Evolutionary conservation across 2,888 invertebrate genomes (phyloP), one percentile per base, ranked within the genome.

Genomic region (Spilosoma lubricipeda): DNA sequence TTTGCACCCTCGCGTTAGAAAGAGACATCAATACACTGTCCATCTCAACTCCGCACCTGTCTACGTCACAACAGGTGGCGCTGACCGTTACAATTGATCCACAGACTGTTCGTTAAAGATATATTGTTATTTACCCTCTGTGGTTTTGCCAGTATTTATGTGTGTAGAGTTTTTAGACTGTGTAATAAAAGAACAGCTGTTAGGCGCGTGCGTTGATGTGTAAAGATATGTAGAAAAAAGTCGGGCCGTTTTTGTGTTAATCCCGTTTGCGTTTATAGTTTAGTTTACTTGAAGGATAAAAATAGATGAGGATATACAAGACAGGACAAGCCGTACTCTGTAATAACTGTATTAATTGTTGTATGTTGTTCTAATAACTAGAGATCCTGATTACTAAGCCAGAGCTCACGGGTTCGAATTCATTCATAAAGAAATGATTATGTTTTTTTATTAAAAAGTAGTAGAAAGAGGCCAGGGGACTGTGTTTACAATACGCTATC

Each of bases 41-140:
- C 78, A 66, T 81, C 72, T 64, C 81, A 74, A 72, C 69, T 20
- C 56, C 71, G 76, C 90, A 91, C 91, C 92, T 92, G 92, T 91
- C 87, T 84, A 89, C 88, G 87, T 88, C 88, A 90, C 79, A 86
- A 89, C 92, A 91, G 91, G 92, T 91, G 92, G 82, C 65, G 7
- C 0, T 4, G 78, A 89, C 93, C 89, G 91, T 90, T 89, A 86
- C 70, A 71, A 45, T 71, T 36, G 13, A 63, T 75, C 72, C 88
- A 88, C 85, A 91, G 90, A 56, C 65, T 86, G 85, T 65, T 67
- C 27, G 27, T 3, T 3, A 20, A 8, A 1, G 1, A n/a, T 27
- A 18, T 0, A 0, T 0, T n/a, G 20, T 59, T 9, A 52, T 79
- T 70, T 0, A 0, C 7, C 67, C 30, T 70, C 80, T 79, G 68